Conservation (phyloP, 2,113 vertebrate genomes). For the Marmota monax region DNA sequence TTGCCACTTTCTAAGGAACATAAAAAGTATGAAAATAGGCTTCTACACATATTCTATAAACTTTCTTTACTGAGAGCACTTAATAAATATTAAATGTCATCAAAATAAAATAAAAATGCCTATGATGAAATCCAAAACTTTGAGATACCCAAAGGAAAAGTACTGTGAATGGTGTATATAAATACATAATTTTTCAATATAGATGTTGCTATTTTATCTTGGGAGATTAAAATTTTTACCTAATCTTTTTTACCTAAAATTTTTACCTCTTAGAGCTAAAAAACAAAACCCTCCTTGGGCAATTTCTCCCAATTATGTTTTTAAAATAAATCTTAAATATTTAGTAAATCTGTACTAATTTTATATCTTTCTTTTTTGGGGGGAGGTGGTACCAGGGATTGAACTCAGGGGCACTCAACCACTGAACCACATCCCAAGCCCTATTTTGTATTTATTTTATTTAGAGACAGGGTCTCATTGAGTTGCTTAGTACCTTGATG, state of each 20-base stretch:
- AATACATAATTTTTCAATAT: not conserved
- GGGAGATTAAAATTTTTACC: conserved; percentile 52
- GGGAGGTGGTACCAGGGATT: too few relatives aligned
- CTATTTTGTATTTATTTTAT: too few relatives aligned
- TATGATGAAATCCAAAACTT: conserved; percentile 44
- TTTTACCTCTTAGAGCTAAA: conserved; percentile 10
- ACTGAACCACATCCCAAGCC: too few relatives aligned
- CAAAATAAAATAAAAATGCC: conserved; percentile 55
- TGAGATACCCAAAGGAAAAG: conserved; percentile 58
- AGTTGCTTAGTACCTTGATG: too few relatives aligned
- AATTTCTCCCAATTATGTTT: conserved; percentile 41
- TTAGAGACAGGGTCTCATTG: too few relatives aligned
- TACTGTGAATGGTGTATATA: not conserved
- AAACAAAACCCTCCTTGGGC: not conserved
- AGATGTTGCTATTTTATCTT: not conserved
- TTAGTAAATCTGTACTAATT: conserved; percentile 57
- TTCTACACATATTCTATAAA: conserved; percentile 42
- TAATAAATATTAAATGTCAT: conserved; percentile 57
- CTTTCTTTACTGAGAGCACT: conserved; percentile 1
- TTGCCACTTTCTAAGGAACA: not conserved
- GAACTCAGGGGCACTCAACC: too few relatives aligned
- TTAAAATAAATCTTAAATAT: conserved; percentile 42
- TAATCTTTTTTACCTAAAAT: conserved; percentile 53
- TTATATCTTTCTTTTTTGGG: not conserved
- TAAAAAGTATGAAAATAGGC: not conserved